phyloP scores from a whole-genome alignment of 2,113 vertebrate genomes.

The Burhinus oedicnemus region DNA sequence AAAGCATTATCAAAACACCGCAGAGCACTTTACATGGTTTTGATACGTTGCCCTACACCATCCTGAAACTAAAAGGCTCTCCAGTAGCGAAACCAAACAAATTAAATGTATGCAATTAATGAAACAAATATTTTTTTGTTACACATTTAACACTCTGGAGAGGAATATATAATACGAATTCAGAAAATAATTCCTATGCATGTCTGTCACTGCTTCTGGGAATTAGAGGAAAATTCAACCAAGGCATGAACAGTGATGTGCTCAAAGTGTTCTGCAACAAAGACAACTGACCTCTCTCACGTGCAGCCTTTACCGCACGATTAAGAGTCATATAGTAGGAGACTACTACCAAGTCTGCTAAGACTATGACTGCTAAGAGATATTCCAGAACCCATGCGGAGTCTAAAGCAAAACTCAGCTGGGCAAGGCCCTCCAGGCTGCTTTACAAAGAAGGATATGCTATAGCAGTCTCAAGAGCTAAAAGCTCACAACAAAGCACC shows the following conservation, averaged over 20 bases:
- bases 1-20: not conserved
- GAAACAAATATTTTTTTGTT: not conserved
- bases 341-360: not conserved
- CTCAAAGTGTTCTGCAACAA: not conserved
- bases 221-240: not conserved
- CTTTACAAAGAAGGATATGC: not conserved
- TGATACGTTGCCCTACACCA: not conserved
- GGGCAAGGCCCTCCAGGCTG: not conserved
- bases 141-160: not conserved
- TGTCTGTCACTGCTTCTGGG: not conserved
- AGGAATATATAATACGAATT: not conserved
- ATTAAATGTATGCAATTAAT: not conserved
- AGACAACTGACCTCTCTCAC: not conserved
- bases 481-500: not conserved
- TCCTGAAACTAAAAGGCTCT: not conserved
- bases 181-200: not conserved
- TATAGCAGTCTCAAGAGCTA: not conserved
- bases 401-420: not conserved
- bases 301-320: not conserved
- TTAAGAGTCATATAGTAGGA: rapidly evolving
- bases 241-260: not conserved
- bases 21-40: not conserved
- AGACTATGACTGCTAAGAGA: not conserved
- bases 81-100: not conserved
- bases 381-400: rapidly evolving